Conservation (phyloP, 2,113 vertebrate genomes). For the Psilopsiagon aurifrons region DNA sequence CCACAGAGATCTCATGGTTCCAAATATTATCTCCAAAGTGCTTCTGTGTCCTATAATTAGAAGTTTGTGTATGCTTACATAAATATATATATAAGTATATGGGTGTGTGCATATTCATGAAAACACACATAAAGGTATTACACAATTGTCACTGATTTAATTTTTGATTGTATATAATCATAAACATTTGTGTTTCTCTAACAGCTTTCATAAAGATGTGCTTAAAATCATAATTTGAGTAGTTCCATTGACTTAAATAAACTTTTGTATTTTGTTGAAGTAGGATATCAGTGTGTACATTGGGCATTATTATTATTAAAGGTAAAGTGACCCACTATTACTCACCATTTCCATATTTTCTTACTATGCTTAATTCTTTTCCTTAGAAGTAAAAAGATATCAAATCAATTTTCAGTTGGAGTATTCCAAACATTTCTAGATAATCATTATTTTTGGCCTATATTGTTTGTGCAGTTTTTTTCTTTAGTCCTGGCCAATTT, state of each 20-base stretch:
- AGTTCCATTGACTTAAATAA: background rate
- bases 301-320: background rate
- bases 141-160: background rate
- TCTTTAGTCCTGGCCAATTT: background rate
- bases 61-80: background rate
- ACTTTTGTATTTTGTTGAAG: background rate
- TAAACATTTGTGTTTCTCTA: background rate
- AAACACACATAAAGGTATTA: background rate
- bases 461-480: background rate
- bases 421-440: background rate
- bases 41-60: background rate
- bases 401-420: background rate
- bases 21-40: background rate
- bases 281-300: background rate
- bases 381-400: background rate
- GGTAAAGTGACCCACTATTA: background rate
- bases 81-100: background rate
- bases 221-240: background rate
- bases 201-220: background rate
- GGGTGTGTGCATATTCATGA: background rate
- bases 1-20: background rate
- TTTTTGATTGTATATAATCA: background rate
- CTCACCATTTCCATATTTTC: background rate
- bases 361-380: background rate
- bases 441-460: background rate